A percentile compares a stretch with the other conserved stretches of the same genome.
Evolutionary conservation across 1,140 invertebrate genomes (phyloP).

Genomic region (Eriosoma lanigerum): DNA sequence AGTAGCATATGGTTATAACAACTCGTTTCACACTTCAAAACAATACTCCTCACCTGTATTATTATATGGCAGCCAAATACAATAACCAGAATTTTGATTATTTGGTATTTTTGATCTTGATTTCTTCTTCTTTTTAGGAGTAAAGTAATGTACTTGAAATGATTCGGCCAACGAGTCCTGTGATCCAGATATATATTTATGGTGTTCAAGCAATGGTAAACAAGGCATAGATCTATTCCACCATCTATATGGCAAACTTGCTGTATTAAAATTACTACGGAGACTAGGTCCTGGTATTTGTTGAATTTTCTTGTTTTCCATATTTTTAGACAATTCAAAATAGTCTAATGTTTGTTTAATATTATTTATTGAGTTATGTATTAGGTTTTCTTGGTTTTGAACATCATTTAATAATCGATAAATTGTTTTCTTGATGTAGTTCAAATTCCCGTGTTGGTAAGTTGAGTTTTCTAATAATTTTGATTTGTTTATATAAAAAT

Average conservation of each 20-base stretch:
- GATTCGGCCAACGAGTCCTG: conserved; percentile 23
- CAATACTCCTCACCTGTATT: conserved; percentile 37
- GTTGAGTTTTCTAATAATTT: background rate
- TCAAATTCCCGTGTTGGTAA: background rate
- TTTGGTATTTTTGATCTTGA: conserved; percentile 17
- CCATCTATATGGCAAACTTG: conserved; percentile 37
- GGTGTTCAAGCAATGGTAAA: conserved; percentile 5
- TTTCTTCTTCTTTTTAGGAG: conserved; percentile 25
- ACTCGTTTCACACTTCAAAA: conserved; percentile 16
- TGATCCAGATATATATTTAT: conserved; percentile 3
- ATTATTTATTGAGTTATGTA: conserved; percentile 32
- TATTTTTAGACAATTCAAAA: conserved; percentile 1
- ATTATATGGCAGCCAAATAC: conserved; percentile 37
- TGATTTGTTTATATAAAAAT: background rate
- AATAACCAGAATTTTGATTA: conserved; percentile 38
- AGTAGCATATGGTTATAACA: conserved; percentile 35
- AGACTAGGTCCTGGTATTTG: conserved; percentile 28
- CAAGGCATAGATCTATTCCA: conserved; percentile 47
- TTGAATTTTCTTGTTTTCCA: background rate
- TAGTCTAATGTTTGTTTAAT: conserved; percentile 25
- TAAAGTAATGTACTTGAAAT: conserved; percentile 33
- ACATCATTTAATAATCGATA: conserved; percentile 54
- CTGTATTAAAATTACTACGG: conserved; percentile 35
- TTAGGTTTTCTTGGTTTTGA: conserved; percentile 54
- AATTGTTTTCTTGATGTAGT: conserved; percentile 54